phyloP scores from a whole-genome alignment of 1,140 invertebrate genomes.

The Gonatopus flavifemur region DNA sequence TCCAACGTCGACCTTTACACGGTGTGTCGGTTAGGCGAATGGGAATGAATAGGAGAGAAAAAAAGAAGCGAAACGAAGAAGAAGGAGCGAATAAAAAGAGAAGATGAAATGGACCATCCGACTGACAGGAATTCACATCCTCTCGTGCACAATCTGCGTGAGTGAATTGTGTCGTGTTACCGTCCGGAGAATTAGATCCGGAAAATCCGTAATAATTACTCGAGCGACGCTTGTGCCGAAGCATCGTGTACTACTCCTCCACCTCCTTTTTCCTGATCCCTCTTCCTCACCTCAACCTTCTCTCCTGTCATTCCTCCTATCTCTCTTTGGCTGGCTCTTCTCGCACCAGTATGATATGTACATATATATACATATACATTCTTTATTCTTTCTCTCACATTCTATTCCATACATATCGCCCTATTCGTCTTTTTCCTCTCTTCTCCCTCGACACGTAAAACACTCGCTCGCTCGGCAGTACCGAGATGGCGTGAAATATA shows the following conservation, averaged over 20 bases:
- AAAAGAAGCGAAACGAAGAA: too few species aligned
- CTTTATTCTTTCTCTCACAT: too few species aligned
- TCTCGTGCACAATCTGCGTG: conserved; percentile 56
- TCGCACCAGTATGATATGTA: too few species aligned
- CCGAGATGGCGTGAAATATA: conserved; percentile 32
- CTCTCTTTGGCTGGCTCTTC: neutral
- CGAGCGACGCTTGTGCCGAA: conserved; percentile 46
- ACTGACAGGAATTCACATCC: conserved; percentile 56
- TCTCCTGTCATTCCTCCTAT: conserved; percentile 9
- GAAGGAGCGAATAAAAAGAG: conserved; percentile 37
- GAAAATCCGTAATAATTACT: conserved; percentile 60
- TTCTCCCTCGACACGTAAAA: neutral
- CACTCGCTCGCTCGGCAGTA: neutral
- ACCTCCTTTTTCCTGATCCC: neutral
- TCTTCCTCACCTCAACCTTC: conserved; percentile 5
- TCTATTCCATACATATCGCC: neutral
- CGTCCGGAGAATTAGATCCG: conserved; percentile 57
- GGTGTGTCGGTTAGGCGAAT: too few species aligned
- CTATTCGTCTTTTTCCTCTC: neutral
- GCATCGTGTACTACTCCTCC: conserved; percentile 30
- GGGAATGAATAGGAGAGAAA: too few species aligned
- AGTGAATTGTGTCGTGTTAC: conserved; percentile 59
- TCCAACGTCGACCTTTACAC: conserved; percentile 18
- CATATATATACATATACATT: too few species aligned
- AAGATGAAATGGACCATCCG: conserved; percentile 52